Evolutionary conservation across 2,113 vertebrate species (phyloP).

Genomic region (Semicossyphus pulcher): DNA sequence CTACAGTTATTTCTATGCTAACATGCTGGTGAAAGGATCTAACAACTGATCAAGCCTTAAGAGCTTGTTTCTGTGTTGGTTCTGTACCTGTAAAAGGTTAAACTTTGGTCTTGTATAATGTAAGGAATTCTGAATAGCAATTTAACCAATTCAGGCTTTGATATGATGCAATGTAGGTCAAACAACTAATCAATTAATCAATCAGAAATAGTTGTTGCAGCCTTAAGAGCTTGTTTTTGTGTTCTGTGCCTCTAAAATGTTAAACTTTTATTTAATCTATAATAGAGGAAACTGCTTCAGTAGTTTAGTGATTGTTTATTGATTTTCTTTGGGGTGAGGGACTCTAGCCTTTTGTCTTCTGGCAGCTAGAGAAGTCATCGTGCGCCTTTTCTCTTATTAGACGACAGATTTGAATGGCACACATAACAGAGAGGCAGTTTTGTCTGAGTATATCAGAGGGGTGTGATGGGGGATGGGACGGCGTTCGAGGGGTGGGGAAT

Average conservation of each 20-base stretch:
- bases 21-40: not conserved
- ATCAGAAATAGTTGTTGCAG: no score
- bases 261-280: not conserved
- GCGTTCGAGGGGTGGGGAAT: slow-evolving; percentile 30
- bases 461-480: slow-evolving; percentile 65
- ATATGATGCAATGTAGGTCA: not conserved
- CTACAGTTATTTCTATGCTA: not conserved
- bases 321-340: no score
- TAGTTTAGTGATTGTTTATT: no score
- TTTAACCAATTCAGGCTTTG: not conserved
- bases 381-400: not conserved
- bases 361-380: not conserved
- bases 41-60: no score
- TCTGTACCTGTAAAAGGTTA: no score
- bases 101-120: no score
- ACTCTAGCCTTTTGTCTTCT: not conserved
- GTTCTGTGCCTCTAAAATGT: no score
- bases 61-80: no score
- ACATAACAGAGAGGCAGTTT: slow-evolving; percentile 30
- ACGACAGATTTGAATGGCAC: slow-evolving; percentile 11
- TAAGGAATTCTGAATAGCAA: no score
- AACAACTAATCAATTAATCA: no score
- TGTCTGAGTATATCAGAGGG: slow-evolving; percentile 2
- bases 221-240: no score
- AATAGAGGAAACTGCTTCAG: no score